Percentiles rank a stretch among this genome's conserved stretches.
phyloP scores from a whole-genome alignment of 2,113 vertebrate species.

The Rhea pennata region DNA sequence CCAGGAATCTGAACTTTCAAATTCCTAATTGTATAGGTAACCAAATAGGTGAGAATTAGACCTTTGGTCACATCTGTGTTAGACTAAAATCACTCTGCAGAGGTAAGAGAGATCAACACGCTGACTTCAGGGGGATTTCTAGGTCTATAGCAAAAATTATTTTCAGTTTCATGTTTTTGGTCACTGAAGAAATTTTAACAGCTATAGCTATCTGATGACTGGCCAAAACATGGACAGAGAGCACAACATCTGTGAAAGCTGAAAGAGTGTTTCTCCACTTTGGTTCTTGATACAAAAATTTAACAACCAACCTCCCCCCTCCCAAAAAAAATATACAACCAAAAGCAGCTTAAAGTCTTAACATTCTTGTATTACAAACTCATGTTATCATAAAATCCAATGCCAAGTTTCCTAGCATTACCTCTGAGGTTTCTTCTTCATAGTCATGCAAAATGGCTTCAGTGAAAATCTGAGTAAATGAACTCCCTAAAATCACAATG shows the following conservation, averaged over 20 bases:
- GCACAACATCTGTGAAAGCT: neutral
- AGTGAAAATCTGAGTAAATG: neutral
- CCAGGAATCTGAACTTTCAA: neutral
- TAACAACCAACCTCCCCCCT: conserved; percentile 12
- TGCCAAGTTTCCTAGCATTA: conserved; percentile 31
- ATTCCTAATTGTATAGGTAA: neutral
- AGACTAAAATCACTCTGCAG: neutral
- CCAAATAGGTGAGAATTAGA: neutral
- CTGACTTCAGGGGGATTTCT: neutral
- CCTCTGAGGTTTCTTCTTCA: conserved; percentile 21
- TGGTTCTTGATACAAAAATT: conserved; percentile 12
- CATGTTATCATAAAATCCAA: conserved; percentile 48
- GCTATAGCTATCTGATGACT: neutral
- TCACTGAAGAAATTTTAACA: neutral
- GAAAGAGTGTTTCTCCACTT: conserved; percentile 23
- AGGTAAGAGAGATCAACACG: neutral
- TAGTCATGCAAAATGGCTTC: neutral
- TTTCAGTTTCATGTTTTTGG: neutral
- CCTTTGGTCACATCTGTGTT: neutral
- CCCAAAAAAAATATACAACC: neutral
- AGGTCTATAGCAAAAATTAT: neutral
- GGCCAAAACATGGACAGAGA: neutral
- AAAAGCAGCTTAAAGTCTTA: conserved; percentile 69
- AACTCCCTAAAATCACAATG: neutral
- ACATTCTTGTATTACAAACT: conserved; percentile 68